Conservation (phyloP, 2,797 vertebrate genomes). For the Lacerta agilis region DNA sequence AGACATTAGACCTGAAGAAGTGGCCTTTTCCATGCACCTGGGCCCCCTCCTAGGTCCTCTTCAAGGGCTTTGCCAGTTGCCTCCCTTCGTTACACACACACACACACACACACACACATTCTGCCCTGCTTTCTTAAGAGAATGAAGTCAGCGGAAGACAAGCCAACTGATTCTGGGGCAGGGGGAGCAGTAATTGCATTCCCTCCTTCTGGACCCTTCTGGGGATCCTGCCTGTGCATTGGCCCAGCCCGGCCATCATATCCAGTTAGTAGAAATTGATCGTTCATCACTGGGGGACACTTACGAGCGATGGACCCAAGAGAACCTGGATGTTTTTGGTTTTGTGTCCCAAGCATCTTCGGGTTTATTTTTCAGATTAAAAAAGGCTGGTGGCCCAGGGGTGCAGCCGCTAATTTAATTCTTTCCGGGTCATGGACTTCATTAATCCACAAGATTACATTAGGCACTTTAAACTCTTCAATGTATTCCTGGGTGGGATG, state of each 20-base stretch:
- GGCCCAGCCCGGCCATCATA: neutral
- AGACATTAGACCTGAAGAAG: neutral
- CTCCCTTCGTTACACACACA: no score
- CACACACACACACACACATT: no score
- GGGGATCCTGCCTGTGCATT: neutral
- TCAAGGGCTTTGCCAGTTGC: no score
- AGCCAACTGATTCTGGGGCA: no score
- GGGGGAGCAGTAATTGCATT: no score
- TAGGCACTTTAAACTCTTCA: slow-evolving; percentile 68
- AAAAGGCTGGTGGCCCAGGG: slow-evolving; percentile 61
- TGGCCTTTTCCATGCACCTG: neutral
- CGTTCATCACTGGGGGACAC: neutral
- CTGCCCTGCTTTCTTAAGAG: no score
- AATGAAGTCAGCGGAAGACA: no score
- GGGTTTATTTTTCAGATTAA: slow-evolving; percentile 17
- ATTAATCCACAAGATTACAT: slow-evolving; percentile 60
- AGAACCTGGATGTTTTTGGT: neutral
- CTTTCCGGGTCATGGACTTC: slow-evolving; percentile 66
- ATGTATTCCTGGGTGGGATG: slow-evolving; percentile 38
- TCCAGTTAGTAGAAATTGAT: neutral
- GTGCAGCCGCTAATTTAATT: slow-evolving; percentile 67
- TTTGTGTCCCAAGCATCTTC: slow-evolving; percentile 45
- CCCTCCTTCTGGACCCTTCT: no score
- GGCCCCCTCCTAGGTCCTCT: neutral
- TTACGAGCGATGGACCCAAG: slow-evolving; percentile 17